These are phyloP conservation scores for Thecophora atra DNA, from an alignment of 2,888 invertebrate genomes.

Conservation along the genomic window DNA sequence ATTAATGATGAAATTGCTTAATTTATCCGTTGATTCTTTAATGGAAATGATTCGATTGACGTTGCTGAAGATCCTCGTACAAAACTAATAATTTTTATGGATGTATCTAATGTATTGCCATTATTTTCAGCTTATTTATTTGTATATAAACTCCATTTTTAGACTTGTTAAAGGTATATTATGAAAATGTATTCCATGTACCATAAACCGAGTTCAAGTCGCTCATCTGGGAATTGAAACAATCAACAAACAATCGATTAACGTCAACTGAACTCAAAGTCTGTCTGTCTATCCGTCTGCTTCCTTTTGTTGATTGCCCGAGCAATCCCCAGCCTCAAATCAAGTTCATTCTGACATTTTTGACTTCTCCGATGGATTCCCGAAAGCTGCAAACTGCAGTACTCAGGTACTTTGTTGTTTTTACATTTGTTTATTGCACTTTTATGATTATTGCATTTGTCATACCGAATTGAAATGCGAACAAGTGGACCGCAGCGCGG, in stretches of 20 bases:
- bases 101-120: no score
- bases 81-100: no score
- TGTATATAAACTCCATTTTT: no score
- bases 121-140: no score
- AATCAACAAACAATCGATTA: conserved; percentile 7
- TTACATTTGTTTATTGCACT: conserved; percentile 17
- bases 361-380: conserved; percentile 16
- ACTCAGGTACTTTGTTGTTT: neutral
- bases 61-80: no score
- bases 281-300: neutral
- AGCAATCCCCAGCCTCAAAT: neutral
- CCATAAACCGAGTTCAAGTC: no score
- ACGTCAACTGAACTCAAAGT: neutral
- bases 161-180: no score
- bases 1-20: no score
- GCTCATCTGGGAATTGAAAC: neutral
- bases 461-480: neutral
- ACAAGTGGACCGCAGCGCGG: conserved; percentile 1
- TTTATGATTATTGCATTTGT: conserved; percentile 20
- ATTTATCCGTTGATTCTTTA: no score
- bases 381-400: conserved; percentile 1
- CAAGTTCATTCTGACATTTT: conserved; percentile 7
- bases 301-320: neutral
- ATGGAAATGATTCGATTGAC: no score
- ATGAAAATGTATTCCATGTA: no score